A percentile compares a stretch with the other conserved stretches of the same genome.
Evolutionary conservation across 2,797 vertebrate genomes (phyloP).

Genomic region (Jordanella pulchra): DNA sequence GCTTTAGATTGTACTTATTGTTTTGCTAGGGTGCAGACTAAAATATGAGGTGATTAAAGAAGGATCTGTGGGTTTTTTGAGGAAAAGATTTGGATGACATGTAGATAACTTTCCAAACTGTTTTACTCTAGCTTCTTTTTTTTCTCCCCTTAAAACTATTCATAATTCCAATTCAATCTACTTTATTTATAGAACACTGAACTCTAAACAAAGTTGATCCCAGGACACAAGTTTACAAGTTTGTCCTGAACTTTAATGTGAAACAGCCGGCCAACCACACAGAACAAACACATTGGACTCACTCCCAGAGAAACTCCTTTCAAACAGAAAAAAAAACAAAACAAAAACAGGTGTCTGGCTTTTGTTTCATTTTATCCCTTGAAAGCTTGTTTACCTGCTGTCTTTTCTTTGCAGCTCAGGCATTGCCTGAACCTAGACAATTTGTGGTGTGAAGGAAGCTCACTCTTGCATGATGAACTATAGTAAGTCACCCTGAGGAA

Average conservation of each 20-base stretch:
- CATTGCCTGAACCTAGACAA: conserved; percentile 29
- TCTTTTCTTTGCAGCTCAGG: conserved; percentile 15
- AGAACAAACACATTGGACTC: conserved; percentile 9
- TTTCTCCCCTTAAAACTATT: background rate
- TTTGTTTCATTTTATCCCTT: conserved; percentile 57
- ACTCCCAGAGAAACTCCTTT: conserved; percentile 17
- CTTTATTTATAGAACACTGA: background rate
- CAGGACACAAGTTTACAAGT: conserved; percentile 7
- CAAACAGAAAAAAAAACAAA: conserved; percentile 61
- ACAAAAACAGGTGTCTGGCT: conserved; percentile 38
- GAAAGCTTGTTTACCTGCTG: conserved; percentile 53
- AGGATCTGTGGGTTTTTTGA: conserved; percentile 26
- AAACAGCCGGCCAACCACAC: conserved; percentile 44
- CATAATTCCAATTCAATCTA: background rate
- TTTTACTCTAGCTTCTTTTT: background rate
- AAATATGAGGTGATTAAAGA: background rate
- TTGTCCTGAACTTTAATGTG: conserved; percentile 53
- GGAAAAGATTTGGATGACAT: conserved; percentile 10
- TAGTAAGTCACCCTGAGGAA: background rate
- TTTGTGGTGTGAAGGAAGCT: background rate
- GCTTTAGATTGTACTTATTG: conserved; percentile 30
- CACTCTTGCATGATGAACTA: background rate
- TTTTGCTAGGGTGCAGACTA: conserved; percentile 28
- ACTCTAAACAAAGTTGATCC: background rate
- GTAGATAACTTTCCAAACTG: conserved; percentile 23